A percentile compares a stretch with the other conserved stretches of the same genome.
Conservation (phyloP, 2,113 vertebrate species). For the Fulica atra region DNA sequence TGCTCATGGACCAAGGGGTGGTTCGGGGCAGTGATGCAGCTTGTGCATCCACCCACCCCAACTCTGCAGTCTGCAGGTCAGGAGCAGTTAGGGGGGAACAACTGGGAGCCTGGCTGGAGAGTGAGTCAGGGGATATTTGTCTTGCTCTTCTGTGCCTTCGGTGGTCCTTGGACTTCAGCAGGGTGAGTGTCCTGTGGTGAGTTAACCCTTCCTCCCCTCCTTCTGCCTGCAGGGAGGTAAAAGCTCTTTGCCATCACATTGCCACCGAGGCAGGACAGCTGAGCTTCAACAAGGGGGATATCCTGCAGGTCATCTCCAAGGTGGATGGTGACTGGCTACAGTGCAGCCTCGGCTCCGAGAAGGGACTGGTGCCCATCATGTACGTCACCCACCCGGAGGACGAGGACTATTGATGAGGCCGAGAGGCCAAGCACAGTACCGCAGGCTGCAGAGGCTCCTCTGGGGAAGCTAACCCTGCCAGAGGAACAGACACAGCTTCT, state of each 20-base stretch:
- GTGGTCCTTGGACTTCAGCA: background rate
- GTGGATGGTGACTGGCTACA: slow-evolving; percentile 88
- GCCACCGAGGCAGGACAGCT: slow-evolving; percentile 90
- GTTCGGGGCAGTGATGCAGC: background rate
- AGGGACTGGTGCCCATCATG: slow-evolving; percentile 89
- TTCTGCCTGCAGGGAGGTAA: slow-evolving; percentile 81
- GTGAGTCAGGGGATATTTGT: background rate
- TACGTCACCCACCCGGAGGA: slow-evolving; percentile 82
- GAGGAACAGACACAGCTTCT: slow-evolving; percentile 44
- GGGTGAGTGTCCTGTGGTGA: background rate
- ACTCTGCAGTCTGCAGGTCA: background rate
- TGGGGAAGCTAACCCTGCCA: background rate
- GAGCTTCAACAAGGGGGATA: slow-evolving; percentile 92
- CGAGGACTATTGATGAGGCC: slow-evolving; percentile 44
- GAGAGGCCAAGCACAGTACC: background rate
- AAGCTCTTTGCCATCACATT: slow-evolving; percentile 90
- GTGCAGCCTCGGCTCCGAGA: slow-evolving; percentile 80
- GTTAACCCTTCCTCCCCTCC: background rate
- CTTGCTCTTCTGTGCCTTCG: rapidly evolving
- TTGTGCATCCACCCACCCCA: background rate
- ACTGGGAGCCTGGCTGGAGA: background rate
- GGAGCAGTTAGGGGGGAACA: background rate
- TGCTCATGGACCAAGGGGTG: rapidly evolving
- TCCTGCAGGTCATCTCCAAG: slow-evolving; percentile 82
- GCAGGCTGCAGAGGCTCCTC: background rate